These are phyloP conservation scores for Chlorops oryzae DNA, from an alignment of 1,140 invertebrate genomes.

Conservation along the genomic window DNA sequence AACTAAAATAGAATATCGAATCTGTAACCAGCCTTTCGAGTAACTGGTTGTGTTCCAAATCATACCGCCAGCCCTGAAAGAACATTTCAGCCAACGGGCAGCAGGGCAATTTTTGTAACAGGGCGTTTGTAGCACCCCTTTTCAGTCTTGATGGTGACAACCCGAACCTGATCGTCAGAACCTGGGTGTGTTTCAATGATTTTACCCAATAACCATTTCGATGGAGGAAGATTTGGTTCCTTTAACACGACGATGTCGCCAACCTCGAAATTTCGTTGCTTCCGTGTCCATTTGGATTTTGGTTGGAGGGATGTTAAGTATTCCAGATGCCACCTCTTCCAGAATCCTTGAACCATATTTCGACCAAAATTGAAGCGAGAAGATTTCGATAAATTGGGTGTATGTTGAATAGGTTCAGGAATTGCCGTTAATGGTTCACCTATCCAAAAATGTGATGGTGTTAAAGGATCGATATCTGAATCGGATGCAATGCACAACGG, in stretches of 20 bases:
- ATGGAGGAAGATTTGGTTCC: slow-evolving; percentile 23
- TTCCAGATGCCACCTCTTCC: slow-evolving; percentile 24
- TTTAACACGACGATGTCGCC: slow-evolving; percentile 24
- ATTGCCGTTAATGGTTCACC: slow-evolving; percentile 25
- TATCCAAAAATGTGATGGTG: slow-evolving; percentile 46
- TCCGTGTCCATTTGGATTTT: slow-evolving; percentile 23
- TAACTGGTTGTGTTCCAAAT: no score
- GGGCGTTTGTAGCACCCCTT: slow-evolving; percentile 2
- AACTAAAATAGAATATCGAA: no score
- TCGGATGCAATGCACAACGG: slow-evolving; percentile 29
- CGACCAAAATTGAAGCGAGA: no score
- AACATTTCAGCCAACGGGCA: neutral
- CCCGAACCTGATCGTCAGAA: slow-evolving; percentile 23
- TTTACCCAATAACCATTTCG: slow-evolving; percentile 25
- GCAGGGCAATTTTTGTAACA: slow-evolving; percentile 2
- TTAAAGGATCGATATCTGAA: slow-evolving; percentile 31
- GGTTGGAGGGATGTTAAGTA: slow-evolving; percentile 17
- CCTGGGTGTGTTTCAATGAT: slow-evolving; percentile 20
- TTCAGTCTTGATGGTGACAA: slow-evolving; percentile 22
- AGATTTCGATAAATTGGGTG: no score
- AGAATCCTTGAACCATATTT: no score
- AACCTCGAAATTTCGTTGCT: slow-evolving; percentile 13
- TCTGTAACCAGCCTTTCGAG: no score
- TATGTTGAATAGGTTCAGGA: slow-evolving; percentile 10
- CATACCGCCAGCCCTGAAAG: slow-evolving; percentile 2